phyloP scores from a whole-genome alignment of 2,797 vertebrate species.

The Mus spretus region DNA sequence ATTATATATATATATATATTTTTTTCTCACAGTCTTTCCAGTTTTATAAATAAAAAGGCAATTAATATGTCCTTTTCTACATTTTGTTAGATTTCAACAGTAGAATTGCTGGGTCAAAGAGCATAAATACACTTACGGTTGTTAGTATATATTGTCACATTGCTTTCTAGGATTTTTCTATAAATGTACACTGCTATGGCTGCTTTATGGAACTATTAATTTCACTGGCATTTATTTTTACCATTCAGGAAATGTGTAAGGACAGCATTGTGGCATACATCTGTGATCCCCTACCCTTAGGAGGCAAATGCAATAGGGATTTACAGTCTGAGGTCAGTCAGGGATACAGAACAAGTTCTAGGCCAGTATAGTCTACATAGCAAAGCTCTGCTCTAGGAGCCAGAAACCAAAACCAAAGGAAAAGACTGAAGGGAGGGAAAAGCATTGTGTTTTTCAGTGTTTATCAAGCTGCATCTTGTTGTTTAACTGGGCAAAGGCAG shows the following conservation, averaged over 20 bases:
- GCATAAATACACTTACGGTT: slow-evolving; percentile 36
- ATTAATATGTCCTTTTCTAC: not conserved
- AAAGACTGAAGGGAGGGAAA: not conserved
- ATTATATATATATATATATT: not conserved
- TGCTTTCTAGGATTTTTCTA: slow-evolving; percentile 56
- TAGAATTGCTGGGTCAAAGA: slow-evolving; percentile 58
- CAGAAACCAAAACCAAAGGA: not conserved
- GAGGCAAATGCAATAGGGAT: not conserved
- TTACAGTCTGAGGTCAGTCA: not conserved
- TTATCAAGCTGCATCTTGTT: slow-evolving; percentile 22
- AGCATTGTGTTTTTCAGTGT: not conserved
- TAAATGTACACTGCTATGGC: slow-evolving; percentile 33
- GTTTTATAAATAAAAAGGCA: slow-evolving; percentile 30
- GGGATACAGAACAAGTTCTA: not conserved
- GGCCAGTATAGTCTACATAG: too few species aligned
- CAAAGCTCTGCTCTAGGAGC: not conserved
- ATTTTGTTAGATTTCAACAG: slow-evolving; percentile 62
- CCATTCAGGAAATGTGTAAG: not conserved
- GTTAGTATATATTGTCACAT: slow-evolving; percentile 47
- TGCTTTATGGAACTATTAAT: slow-evolving; percentile 15
- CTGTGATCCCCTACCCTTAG: not conserved
- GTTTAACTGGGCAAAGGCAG: slow-evolving; percentile 11
- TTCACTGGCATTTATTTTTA: slow-evolving; percentile 45
- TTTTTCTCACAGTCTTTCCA: not conserved
- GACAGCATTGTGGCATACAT: not conserved